Percentiles rank a stretch among this genome's conserved stretches.
These are phyloP conservation scores for Charina bottae DNA, from an alignment of 2,113 vertebrate species.

Conservation along the genomic window DNA sequence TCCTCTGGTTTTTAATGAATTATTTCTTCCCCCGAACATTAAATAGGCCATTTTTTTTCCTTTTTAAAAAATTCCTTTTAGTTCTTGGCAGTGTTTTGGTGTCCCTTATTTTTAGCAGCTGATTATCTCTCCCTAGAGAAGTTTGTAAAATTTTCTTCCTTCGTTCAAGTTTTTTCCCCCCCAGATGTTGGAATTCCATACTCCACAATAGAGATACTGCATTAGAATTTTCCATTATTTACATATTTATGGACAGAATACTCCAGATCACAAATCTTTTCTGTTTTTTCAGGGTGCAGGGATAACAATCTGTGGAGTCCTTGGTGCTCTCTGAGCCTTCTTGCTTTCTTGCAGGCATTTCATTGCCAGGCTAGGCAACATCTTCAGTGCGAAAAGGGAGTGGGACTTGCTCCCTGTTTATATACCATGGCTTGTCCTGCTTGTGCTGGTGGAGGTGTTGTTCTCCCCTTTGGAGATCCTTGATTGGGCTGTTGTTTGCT, in stretches of 20 bases:
- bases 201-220: not conserved
- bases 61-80: not conserved
- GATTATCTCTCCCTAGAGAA: too few species aligned
- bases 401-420: too few species aligned
- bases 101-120: not conserved
- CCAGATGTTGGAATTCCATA: not conserved
- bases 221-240: not conserved
- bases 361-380: too few species aligned
- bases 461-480: too few species aligned
- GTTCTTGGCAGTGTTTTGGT: not conserved
- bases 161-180: not conserved
- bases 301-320: too few species aligned
- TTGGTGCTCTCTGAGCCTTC: too few species aligned
- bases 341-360: too few species aligned
- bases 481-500: too few species aligned
- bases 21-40: not conserved
- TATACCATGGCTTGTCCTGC: too few species aligned
- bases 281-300: not conserved
- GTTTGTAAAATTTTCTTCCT: not conserved
- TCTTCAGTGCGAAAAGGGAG: too few species aligned
- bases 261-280: not conserved
- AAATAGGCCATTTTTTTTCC: not conserved
- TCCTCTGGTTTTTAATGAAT: not conserved
- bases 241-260: too few species aligned
- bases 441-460: too few species aligned